Percentiles rank a stretch among this genome's conserved stretches.
Evolutionary conservation across 2,888 invertebrate species (phyloP).

Genomic region (Spodoptera exigua): DNA sequence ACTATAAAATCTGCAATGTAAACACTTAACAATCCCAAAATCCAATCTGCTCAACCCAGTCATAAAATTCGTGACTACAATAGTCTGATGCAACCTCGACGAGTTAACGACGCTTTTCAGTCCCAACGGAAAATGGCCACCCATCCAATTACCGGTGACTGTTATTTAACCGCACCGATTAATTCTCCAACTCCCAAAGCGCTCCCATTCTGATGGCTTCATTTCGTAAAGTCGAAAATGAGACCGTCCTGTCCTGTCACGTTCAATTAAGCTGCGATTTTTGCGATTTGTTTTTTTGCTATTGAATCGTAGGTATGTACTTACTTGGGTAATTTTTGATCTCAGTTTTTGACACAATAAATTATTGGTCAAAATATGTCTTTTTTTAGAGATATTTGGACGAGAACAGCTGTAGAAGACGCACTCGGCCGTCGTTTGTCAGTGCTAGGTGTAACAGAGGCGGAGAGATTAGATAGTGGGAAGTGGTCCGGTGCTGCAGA

Average conservation of each 20-base stretch:
- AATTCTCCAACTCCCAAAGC: conserved; percentile 9
- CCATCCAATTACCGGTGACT: conserved; percentile 47
- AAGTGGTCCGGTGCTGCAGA: conserved; percentile 94
- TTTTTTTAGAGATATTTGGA: conserved; percentile 90
- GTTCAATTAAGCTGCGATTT: too few species aligned
- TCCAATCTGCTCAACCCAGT: too few species aligned
- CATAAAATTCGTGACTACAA: too few species aligned
- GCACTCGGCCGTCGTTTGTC: conserved; percentile 89
- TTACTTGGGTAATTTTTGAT: too few species aligned
- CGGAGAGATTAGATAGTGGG: conserved; percentile 92
- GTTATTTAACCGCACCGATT: conserved; percentile 39
- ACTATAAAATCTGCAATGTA: background rate
- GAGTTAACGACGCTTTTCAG: conserved; percentile 18
- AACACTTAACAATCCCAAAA: background rate
- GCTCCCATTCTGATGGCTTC: conserved; percentile 1
- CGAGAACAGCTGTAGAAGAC: conserved; percentile 88
- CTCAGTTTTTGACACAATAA: too few species aligned
- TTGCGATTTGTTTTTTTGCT: background rate
- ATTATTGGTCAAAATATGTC: too few species aligned
- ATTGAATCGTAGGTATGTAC: too few species aligned
- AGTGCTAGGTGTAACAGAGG: conserved; percentile 92
- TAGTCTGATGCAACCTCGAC: background rate
- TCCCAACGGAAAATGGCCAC: conserved; percentile 18
- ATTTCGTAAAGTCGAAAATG: background rate
- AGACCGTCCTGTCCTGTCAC: too few species aligned